Percentiles rank a stretch among this genome's conserved stretches.
Conservation (phyloP, 37 sponge, comb jelly and placozoan species). For the Beroe forskalii region DNA sequence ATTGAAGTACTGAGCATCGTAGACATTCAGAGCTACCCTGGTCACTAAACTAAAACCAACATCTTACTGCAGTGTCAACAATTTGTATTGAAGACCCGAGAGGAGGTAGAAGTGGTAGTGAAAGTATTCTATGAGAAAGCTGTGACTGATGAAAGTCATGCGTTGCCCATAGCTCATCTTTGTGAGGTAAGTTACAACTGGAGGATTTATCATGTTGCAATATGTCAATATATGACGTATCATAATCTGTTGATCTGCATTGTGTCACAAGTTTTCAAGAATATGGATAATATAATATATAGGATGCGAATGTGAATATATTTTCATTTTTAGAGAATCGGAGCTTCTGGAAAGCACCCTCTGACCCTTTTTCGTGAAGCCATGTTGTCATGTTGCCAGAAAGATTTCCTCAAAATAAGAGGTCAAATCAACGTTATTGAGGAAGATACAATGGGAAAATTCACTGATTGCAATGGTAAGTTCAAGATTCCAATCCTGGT, state of each 20-base stretch:
- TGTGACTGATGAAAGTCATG: not conserved
- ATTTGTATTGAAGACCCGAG: not conserved
- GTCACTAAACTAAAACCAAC: too few relatives aligned
- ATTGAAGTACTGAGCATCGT: too few relatives aligned
- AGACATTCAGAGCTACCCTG: too few relatives aligned
- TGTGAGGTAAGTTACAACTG: not conserved
- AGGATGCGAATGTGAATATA: too few relatives aligned
- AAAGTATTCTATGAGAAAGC: slow-evolving; percentile 22
- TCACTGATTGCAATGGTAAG: slow-evolving; percentile 13
- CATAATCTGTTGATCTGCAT: too few relatives aligned
- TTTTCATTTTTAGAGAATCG: too few relatives aligned
- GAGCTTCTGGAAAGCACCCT: too few relatives aligned
- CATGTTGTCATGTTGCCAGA: not conserved
- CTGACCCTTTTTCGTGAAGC: not conserved
- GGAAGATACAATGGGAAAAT: not conserved
- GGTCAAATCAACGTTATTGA: not conserved
- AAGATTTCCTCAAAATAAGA: not conserved
- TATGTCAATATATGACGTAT: too few relatives aligned
- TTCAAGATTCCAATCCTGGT: too few relatives aligned
- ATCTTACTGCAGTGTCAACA: not conserved
- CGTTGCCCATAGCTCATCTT: not conserved
- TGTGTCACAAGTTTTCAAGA: too few relatives aligned
- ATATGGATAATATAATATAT: too few relatives aligned
- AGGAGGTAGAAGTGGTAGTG: not conserved
- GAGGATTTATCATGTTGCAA: too few relatives aligned